These are phyloP conservation scores for Drosophila pegasa DNA, from an alignment of 2,888 invertebrate species.

Conservation along the genomic window DNA sequence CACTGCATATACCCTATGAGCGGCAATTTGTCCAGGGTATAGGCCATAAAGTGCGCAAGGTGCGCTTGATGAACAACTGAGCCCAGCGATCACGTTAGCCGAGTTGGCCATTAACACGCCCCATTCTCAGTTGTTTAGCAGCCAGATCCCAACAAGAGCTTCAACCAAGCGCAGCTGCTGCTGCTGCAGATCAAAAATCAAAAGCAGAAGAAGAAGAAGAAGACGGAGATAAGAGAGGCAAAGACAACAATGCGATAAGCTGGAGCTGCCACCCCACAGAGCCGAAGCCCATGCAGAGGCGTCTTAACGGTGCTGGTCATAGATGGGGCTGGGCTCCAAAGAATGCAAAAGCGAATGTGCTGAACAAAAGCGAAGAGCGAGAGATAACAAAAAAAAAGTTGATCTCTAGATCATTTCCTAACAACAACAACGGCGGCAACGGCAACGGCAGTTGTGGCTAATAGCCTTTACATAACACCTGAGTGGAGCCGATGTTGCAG, in stretches of 20 bases:
- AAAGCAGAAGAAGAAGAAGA: constrained; percentile 20
- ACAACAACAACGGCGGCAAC: constrained; percentile 22
- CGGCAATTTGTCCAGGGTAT: background rate
- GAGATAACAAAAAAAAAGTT: constrained; percentile 28
- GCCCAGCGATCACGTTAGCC: constrained; percentile 26
- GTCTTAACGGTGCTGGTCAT: constrained; percentile 59
- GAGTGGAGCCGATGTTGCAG: constrained; percentile 39
- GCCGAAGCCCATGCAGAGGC: constrained; percentile 42
- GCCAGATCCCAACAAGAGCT: constrained; percentile 8
- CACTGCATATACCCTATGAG: background rate
- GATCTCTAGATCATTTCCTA: constrained; percentile 38
- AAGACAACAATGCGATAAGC: constrained; percentile 59
- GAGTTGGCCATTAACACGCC: constrained; percentile 46
- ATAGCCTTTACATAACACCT: constrained; percentile 76
- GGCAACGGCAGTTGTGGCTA: constrained; percentile 50
- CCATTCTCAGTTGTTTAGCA: constrained; percentile 42
- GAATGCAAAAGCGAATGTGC: constrained; percentile 43
- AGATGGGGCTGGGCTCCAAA: constrained; percentile 38
- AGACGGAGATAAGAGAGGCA: constrained; percentile 18
- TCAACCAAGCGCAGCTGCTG: constrained; percentile 42
- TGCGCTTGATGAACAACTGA: constrained; percentile 20
- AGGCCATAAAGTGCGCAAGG: constrained; percentile 15
- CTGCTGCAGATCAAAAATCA: constrained; percentile 32
- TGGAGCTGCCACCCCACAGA: constrained; percentile 40
- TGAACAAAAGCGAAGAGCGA: constrained; percentile 29